Evolutionary conservation across 2,888 invertebrate species (phyloP), one percentile per base, ranked within the genome.

Genomic region (Hyposoter dolosus): DNA sequence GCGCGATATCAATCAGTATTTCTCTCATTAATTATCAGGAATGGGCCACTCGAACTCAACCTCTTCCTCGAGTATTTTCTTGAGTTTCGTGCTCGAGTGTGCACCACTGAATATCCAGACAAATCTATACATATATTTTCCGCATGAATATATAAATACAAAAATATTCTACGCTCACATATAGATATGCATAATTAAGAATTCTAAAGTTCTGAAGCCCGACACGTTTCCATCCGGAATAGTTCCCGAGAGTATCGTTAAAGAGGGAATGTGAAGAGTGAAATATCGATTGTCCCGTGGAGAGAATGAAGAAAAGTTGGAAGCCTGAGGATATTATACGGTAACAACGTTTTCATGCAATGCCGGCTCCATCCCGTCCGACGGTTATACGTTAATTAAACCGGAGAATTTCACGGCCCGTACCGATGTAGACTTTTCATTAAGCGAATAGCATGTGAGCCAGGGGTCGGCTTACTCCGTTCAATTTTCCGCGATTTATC

Each of bases 381-480:
- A 60, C 23, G 82, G 84, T 88, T 89, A 87, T 84, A 84, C 88
- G 88, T 91, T 91, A 92, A 91, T 91, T 91, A 90, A 90, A 90
- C 87, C 78, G 71, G 83, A 88, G 84, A 88, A 90, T 88, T 87
- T 56, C 81, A 66, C 75, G 80, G 80, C 66, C 63, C 77, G 71
- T 83, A 72, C 78, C 85, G 78, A 79, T 90, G 90, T 91, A 87
- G 90, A 90, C 89, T 91, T 91, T 91, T 91, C 90, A 91, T 91
- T 91, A 91, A 90, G 87, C 85, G 86, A 89, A 86, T 88, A 72
- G 85, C 83, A 84, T 35, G 69, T 56, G 77, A 32, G 19, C 23
- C 23, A 66, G 15, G 68, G 35, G 28, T 35, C n/a, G 68, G 80
- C 71, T 83, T 81, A 81, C 5, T 47, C 83, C 84, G 82, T 87